Evolutionary conservation across 2,113 vertebrate genomes (phyloP), one percentile per base, ranked within the genome.

Genomic region (Pangasianodon hypophthalmus): DNA sequence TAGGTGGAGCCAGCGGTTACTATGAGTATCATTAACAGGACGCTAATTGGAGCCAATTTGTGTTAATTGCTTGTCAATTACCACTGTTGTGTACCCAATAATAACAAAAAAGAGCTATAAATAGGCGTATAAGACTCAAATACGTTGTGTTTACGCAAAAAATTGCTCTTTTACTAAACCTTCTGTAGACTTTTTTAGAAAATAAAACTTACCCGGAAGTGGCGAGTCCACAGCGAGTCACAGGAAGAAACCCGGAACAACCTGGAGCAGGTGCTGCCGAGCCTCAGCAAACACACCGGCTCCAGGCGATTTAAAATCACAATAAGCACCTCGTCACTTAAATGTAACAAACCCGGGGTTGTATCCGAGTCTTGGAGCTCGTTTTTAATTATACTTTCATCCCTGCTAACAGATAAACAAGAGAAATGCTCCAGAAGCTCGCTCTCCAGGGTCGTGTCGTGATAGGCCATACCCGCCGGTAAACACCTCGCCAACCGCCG

Each of bases 311-410:
- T 75, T 9, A 94, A 19, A 19, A 95, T 94, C 2, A 90, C 69
- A 18, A 95, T 14, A 41, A 95, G 92, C 11, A 95, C 89, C 85
- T 95, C 94, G 41, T 94, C 94, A 83, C 94, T 94, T 60, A 95
- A 85, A 79, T 91, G 80, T 26, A 94, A 75, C 46, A 95, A 29
- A 44, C 88, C 90, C 13, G 73, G 85, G n/a, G 14, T 52, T 37
- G 6, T 60, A 6, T 24, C 37, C 0, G 41, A n/a, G 71, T 56
- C 69, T 6, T 13, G 69, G 46, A 29, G 48, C 19, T 58, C 69
- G 0, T 44, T 7, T 18, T 7, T 54, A 29, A 6, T 84, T 56
- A 24, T 5, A 50, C 54, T 64, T 1, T 89, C 77, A 6, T 80
- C 67, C 24, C 14, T 48, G 69, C 88, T 46, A 0, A 86, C 67